Evolutionary conservation across 2,797 vertebrate genomes (phyloP), one percentile per base, ranked within the genome.

Genomic region (Melanotaenia pygmaea): DNA sequence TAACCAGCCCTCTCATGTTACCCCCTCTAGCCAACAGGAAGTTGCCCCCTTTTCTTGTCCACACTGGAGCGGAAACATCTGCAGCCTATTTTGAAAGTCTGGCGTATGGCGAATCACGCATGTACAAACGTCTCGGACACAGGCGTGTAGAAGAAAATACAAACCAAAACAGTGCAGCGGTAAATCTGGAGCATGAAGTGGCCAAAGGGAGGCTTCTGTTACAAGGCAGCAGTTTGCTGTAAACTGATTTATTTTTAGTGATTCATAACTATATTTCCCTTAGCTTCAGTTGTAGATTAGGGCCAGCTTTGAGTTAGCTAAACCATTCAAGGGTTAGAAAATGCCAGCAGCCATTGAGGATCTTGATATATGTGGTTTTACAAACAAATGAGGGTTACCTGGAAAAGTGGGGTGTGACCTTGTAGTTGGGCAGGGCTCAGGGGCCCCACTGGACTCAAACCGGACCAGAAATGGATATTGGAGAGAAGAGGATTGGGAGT

Each of bases 401-500:
- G 97, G 87, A 99, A 99, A 76, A 98, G 93, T 68, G 95, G 96
- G 70, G 94, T 91, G 80, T 97, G 96, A 86, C 96, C 96, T 88
- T 98, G 97, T 86, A 98, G 95, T 77, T 96, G 95, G 86, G 96
- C 96, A 38, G 97, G 97, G 90, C 97, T 98, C 83, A 98, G 91
- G 28, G 97, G 97, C 92, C 97, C 97, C 50, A 97, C 96, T 0
- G 97, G 98, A 79, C 97, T 99, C 72, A 99, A 93, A 76, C 95
- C 96, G 92, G 97, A 97, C 98, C 98, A 98, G 93, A 99, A 97
- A 47, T 98, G 97, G 84, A 99, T 96, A 89, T 95, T 97, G 81
- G 97, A 98, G 35, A 99, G 94, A 77, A 99, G 93, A 0, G 97
- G 96, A 81, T 96, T 98, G 22, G 96, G 97, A 75, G 97, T 94